Evolutionary conservation across 2,888 invertebrate species (phyloP).

Genomic region (Chymomyza amoena): DNA sequence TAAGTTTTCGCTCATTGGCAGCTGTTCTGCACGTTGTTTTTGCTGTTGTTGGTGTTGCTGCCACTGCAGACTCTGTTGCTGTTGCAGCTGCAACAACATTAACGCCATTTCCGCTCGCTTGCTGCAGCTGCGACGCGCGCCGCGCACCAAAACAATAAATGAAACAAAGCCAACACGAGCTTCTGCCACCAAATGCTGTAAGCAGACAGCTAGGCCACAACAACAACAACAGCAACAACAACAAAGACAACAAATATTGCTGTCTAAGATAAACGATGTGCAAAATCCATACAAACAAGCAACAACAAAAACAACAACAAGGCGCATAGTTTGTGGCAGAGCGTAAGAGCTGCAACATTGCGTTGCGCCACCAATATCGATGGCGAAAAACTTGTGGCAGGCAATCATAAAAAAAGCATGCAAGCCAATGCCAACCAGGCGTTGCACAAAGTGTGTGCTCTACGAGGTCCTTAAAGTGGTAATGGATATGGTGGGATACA

Average conservation of each 20-base stretch:
- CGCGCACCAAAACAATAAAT: slow-evolving; percentile 27
- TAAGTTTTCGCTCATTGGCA: slow-evolving; percentile 75
- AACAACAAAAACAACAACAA: slow-evolving; percentile 39
- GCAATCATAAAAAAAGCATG: slow-evolving; percentile 65
- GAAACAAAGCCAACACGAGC: slow-evolving; percentile 18
- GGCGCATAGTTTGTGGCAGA: slow-evolving; percentile 28
- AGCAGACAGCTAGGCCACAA: not conserved
- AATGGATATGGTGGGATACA: not conserved
- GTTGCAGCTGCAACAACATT: slow-evolving; percentile 67
- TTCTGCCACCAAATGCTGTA: slow-evolving; percentile 10
- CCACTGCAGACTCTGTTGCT: slow-evolving; percentile 34
- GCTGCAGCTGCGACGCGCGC: slow-evolving; percentile 69
- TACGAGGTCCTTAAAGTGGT: not conserved
- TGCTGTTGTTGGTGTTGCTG: slow-evolving; percentile 25
- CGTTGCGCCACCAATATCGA: slow-evolving; percentile 62
- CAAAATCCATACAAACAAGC: slow-evolving; percentile 64
- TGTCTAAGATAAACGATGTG: slow-evolving; percentile 72
- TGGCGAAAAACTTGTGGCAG: slow-evolving; percentile 59
- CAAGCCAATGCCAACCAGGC: slow-evolving; percentile 52
- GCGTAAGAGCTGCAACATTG: slow-evolving; percentile 48
- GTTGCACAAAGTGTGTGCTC: not conserved
- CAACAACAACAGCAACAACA: not conserved
- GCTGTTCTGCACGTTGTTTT: slow-evolving; percentile 57
- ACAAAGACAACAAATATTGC: slow-evolving; percentile 21
- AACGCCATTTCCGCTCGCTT: slow-evolving; percentile 70